A percentile compares a stretch with the other conserved stretches of the same genome.
Conservation (phyloP, 2,113 vertebrate genomes). For the Lycocorax pyrrhopterus region DNA sequence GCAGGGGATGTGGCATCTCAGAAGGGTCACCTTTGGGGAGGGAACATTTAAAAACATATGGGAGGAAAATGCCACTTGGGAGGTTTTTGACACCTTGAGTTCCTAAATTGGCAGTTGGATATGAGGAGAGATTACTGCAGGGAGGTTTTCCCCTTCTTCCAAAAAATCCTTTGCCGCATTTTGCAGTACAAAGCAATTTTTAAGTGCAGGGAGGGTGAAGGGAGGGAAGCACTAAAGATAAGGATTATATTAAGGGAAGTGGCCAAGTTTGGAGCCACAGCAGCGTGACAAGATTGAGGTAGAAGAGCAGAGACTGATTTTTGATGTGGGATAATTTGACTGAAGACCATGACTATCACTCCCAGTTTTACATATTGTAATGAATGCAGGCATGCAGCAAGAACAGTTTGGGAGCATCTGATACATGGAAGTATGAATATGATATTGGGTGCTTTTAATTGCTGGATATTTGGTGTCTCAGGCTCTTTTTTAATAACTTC, state of each 20-base stretch:
- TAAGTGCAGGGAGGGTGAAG: neutral
- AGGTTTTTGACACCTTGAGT: neutral
- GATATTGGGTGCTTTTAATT: constrained; percentile 27
- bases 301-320: neutral
- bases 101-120: neutral
- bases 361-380: constrained; percentile 9
- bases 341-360: neutral
- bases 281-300: neutral
- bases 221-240: neutral
- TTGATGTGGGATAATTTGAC: constrained; percentile 19
- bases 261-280: neutral
- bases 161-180: neutral
- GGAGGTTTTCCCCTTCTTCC: neutral
- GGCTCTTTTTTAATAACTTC: neutral
- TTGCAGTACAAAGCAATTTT: neutral
- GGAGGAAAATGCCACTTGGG: neutral
- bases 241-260: neutral
- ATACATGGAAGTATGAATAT: constrained; percentile 37
- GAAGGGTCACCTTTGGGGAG: neutral
- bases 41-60: neutral
- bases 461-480: neutral
- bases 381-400: constrained; percentile 13
- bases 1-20: neutral
- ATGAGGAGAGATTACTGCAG: neutral
- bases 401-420: constrained; percentile 25